Evolutionary conservation across 2,797 vertebrate genomes (phyloP).

Genomic region (Pseudochaenichthys georgianus): DNA sequence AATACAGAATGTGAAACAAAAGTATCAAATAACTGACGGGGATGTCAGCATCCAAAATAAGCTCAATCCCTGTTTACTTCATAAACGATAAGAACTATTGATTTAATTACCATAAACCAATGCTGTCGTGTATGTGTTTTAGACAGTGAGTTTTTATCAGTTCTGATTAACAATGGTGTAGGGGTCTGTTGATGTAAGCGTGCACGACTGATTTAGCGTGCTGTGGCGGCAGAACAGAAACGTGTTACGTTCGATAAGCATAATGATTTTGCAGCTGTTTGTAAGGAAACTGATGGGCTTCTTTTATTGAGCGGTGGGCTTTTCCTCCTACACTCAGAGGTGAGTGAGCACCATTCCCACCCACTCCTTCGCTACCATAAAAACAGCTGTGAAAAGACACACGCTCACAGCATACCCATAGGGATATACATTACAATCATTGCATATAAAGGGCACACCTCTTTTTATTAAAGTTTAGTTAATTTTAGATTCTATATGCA

Average conservation of each 20-base stretch:
- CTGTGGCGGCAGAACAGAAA: slow-evolving; percentile 24
- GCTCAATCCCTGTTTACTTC: slow-evolving; percentile 22
- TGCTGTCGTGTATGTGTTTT: slow-evolving; percentile 26
- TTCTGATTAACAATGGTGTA: slow-evolving; percentile 26
- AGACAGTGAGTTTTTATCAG: slow-evolving; percentile 34
- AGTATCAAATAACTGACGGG: neutral
- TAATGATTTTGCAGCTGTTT: slow-evolving; percentile 38
- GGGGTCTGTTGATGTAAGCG: slow-evolving; percentile 8
- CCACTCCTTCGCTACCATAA: slow-evolving; percentile 36
- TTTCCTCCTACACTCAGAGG: slow-evolving; percentile 58
- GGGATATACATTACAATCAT: neutral
- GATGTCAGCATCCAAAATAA: slow-evolving; percentile 7
- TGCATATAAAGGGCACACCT: neutral
- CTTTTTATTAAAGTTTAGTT: no score
- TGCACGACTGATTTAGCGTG: slow-evolving; percentile 32
- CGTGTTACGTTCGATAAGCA: slow-evolving; percentile 38
- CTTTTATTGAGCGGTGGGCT: slow-evolving; percentile 55
- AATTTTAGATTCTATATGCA: no score
- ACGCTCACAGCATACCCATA: slow-evolving; percentile 3
- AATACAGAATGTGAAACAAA: neutral
- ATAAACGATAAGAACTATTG: slow-evolving; percentile 19
- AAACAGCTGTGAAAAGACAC: slow-evolving; percentile 30
- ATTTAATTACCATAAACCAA: slow-evolving; percentile 51
- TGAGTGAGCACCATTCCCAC: slow-evolving; percentile 47
- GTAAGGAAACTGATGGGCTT: slow-evolving; percentile 49